Evolutionary conservation across 2,888 invertebrate species (phyloP).

Genomic region (Trileptium ribeirensis): DNA sequence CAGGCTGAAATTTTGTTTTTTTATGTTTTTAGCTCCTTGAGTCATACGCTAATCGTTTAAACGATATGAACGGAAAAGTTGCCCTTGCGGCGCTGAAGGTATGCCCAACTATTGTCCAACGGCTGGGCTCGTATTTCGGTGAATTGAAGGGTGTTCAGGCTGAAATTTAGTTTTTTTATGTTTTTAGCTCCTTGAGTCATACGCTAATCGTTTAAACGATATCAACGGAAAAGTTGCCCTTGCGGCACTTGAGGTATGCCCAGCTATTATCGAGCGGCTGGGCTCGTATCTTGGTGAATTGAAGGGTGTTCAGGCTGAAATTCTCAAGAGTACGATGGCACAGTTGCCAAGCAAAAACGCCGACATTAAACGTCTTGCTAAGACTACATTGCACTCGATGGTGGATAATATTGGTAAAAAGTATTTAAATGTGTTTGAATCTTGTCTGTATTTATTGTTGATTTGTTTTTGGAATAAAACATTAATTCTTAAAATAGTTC

Average conservation of each 20-base stretch:
- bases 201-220: conserved; percentile 15
- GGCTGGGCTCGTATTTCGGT: too few relatives aligned
- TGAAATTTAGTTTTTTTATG: too few relatives aligned
- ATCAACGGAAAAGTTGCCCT: conserved; percentile 26
- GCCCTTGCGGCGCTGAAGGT: too few relatives aligned
- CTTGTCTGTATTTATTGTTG: too few relatives aligned
- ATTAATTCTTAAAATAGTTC: too few relatives aligned
- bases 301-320: conserved; percentile 18
- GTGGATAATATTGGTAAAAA: conserved; percentile 19
- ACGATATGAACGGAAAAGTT: too few relatives aligned
- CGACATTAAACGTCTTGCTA: conserved; percentile 14
- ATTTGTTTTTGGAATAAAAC: too few relatives aligned
- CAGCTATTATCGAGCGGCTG: neutral
- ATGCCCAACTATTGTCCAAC: too few relatives aligned
- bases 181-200: conserved; percentile 23
- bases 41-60: neutral
- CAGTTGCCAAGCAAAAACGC: conserved; percentile 28
- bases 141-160: too few relatives aligned
- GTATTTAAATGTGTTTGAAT: too few relatives aligned
- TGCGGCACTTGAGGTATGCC: conserved; percentile 8
- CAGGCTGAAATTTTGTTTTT: too few relatives aligned
- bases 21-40: conserved; percentile 23
- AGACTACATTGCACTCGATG: neutral
- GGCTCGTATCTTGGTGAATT: neutral
- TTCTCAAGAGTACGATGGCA: conserved; percentile 17